Conservation (phyloP, 2,113 vertebrate species). For the Dasyornis broadbenti region DNA sequence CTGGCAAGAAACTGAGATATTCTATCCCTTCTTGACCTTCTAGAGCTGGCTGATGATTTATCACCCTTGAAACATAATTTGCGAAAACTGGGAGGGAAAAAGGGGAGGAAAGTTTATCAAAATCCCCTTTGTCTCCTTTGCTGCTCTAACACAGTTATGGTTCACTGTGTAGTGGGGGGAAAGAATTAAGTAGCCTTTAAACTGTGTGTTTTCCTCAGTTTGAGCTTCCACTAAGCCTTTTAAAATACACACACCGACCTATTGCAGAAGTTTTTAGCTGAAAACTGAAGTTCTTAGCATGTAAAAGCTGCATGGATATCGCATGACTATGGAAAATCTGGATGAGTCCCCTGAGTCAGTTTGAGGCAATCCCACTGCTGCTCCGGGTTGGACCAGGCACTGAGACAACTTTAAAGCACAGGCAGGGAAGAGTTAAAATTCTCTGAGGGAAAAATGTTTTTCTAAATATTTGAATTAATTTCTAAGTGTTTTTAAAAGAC, state of each 20-base stretch:
- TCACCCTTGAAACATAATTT: neutral
- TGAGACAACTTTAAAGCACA: neutral
- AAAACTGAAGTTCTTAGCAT: neutral
- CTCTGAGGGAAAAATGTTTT: neutral
- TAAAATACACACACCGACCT: rapidly evolving
- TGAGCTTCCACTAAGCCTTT: neutral
- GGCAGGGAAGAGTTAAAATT: neutral
- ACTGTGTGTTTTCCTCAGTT: neutral
- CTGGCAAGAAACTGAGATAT: neutral
- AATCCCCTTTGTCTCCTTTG: neutral
- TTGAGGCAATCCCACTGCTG: neutral
- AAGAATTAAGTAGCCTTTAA: neutral
- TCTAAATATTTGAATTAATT: neutral
- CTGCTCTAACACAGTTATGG: rapidly evolving
- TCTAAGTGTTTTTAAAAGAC: neutral
- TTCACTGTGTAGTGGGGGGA: neutral
- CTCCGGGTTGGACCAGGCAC: neutral
- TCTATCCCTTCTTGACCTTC: neutral
- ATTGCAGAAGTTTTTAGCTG: neutral
- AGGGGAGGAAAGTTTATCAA: neutral
- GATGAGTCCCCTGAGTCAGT: neutral
- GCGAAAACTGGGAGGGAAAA: neutral
- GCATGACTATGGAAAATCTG: neutral
- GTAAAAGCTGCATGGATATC: neutral
- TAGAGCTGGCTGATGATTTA: neutral